Percentiles rank a stretch among this genome's conserved stretches.
phyloP scores from a whole-genome alignment of 2,888 invertebrate species.

The Eristalis tenax region DNA sequence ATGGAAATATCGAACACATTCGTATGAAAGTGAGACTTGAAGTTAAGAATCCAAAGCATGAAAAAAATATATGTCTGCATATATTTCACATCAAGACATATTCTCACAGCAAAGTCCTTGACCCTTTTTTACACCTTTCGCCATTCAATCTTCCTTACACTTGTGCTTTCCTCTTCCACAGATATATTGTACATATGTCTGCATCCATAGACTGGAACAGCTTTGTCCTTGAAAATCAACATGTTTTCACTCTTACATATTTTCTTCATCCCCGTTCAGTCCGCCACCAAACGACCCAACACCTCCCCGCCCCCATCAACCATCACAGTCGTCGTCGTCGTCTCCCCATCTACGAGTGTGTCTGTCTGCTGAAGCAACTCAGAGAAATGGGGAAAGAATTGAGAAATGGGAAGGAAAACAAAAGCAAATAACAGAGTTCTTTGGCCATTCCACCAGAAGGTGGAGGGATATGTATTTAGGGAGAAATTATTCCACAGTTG shows the following conservation, averaged over 20 bases:
- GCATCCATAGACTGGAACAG: slow-evolving; percentile 5
- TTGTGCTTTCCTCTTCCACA: neutral
- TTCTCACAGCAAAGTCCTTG: slow-evolving; percentile 71
- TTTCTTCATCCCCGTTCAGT: slow-evolving; percentile 21
- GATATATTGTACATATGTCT: slow-evolving; percentile 1
- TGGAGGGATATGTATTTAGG: slow-evolving; percentile 19
- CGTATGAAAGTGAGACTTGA: slow-evolving; percentile 10
- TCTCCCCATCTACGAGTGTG: neutral
- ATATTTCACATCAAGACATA: slow-evolving; percentile 74
- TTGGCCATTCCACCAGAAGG: slow-evolving; percentile 1
- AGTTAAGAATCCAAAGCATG: slow-evolving; percentile 5
- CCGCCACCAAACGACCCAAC: slow-evolving; percentile 3
- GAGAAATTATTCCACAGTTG: slow-evolving; percentile 23
- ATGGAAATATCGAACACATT: neutral
- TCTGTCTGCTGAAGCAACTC: slow-evolving; percentile 5
- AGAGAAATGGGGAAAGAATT: slow-evolving; percentile 21
- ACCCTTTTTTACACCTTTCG: slow-evolving; percentile 45
- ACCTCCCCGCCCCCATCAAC: neutral
- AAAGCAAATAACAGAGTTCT: slow-evolving; percentile 30
- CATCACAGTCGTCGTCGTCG: neutral
- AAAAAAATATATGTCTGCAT: slow-evolving; percentile 2
- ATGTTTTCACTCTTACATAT: slow-evolving; percentile 52
- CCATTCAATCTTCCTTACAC: slow-evolving; percentile 18
- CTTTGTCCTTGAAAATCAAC: slow-evolving; percentile 57
- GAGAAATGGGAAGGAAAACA: slow-evolving; percentile 41